Evolutionary conservation across 2,113 vertebrate species (phyloP), one percentile per base, ranked within the genome.

Genomic region (Carassius gibelio): DNA sequence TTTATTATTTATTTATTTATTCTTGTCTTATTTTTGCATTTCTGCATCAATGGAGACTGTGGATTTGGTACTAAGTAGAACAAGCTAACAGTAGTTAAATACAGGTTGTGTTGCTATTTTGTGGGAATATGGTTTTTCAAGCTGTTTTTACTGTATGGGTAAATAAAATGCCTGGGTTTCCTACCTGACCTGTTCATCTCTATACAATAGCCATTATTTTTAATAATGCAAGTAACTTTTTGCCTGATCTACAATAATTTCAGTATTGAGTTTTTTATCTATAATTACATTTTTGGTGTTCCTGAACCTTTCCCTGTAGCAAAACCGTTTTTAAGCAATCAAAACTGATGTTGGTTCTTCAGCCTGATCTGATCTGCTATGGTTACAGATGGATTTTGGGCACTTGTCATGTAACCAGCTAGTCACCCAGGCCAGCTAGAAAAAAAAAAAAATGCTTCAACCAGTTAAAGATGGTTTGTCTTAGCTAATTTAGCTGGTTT

Each of bases 11-110:
- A 62, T 87, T 21, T 13, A 26, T 34, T 30, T 68, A 8, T 34
- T 79, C 2, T 13, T 30, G 4, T 7, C 57, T 69, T 55, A 9
- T 82, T 61, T 61, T 68, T 7, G 61, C 19, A 23, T n/a, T 55
- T 36, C 7, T n/a, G 45, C 55, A 84, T 68, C 62, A 85, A 76
- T 87, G 42, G 50, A 52, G 14, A 15, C 13, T 52, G 15, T 52
- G 50, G 48, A 75, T 21, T 71, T 71, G 8, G 68, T 38, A 38
- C 17, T 36, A 36, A 69, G 34, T 71, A 34, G 68, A 71, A 38
- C 38, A 71, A 42, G 36, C 36, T 71, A 8, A 71, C 34, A 10
- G 34, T 38, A 71, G 68, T 19, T 71, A 17, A 71, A 38, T 38
- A 21, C 34, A 38, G 34, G 17, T 71, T 71, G 36, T 71, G 34